These are phyloP conservation scores for Brenthis ino DNA, from an alignment of 2,888 invertebrate genomes.

Conservation along the genomic window DNA sequence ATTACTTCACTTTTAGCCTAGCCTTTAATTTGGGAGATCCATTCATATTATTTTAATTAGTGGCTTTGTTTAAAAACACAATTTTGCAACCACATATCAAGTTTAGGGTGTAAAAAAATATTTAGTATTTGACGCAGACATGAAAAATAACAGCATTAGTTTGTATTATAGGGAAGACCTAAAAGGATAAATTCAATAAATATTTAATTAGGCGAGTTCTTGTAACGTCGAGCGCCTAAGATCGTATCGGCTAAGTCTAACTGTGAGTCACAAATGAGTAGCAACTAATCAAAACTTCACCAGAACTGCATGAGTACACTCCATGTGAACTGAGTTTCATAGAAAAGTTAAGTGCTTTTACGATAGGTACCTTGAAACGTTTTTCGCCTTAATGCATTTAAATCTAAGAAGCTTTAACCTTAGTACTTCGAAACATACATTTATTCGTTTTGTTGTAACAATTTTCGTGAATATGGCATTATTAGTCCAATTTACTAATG, in stretches of 20 bases:
- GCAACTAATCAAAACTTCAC: slow-evolving; percentile 39
- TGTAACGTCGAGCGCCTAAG: slow-evolving; percentile 25
- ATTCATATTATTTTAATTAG: too few relatives aligned
- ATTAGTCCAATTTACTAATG: slow-evolving; percentile 10
- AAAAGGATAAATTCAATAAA: slow-evolving; percentile 6
- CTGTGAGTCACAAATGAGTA: slow-evolving; percentile 35
- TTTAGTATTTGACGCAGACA: too few relatives aligned
- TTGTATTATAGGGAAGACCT: background rate
- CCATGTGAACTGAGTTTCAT: slow-evolving; percentile 28
- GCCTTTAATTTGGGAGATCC: too few relatives aligned
- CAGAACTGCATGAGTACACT: slow-evolving; percentile 30
- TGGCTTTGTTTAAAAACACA: too few relatives aligned
- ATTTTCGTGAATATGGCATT: background rate
- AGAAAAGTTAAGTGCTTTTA: slow-evolving; percentile 30
- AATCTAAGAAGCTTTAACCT: background rate
- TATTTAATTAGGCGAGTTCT: slow-evolving; percentile 32
- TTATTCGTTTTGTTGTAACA: background rate
- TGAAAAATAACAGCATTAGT: background rate
- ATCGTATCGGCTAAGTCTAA: slow-evolving; percentile 26
- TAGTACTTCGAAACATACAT: background rate
- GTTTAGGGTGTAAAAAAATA: too few relatives aligned
- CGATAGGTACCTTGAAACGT: background rate
- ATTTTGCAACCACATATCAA: too few relatives aligned
- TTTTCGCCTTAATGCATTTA: slow-evolving; percentile 2
- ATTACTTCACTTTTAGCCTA: too few relatives aligned